Percentiles rank a stretch among this genome's conserved stretches.
These are phyloP conservation scores for Spodoptera frugiperda DNA, from an alignment of 1,140 invertebrate species.

Conservation along the genomic window DNA sequence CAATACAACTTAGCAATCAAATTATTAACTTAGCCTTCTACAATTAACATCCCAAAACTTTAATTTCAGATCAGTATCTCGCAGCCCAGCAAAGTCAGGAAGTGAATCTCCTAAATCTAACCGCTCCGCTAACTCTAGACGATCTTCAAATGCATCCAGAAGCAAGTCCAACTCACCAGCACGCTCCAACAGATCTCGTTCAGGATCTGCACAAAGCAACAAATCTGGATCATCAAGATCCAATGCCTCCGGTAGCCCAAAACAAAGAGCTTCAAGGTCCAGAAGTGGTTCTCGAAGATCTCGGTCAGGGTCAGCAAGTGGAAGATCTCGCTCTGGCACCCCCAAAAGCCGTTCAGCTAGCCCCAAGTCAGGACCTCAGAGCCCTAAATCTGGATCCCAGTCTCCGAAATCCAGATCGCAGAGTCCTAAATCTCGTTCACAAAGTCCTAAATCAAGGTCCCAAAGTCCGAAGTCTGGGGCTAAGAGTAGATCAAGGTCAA, in stretches of 20 bases:
- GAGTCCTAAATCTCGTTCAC: constrained; percentile 83
- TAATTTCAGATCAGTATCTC: constrained; percentile 75
- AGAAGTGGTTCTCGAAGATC: constrained; percentile 73
- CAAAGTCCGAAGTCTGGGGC: constrained; percentile 62
- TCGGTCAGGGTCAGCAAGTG: constrained; percentile 83
- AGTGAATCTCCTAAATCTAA: constrained; percentile 80
- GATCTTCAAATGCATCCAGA: constrained; percentile 75
- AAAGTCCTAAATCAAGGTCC: constrained; percentile 80
- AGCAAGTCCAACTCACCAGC: constrained; percentile 82
- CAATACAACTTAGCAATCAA: no score
- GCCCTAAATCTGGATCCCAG: constrained; percentile 69
- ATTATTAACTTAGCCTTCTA: no score
- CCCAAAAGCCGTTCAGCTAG: constrained; percentile 71
- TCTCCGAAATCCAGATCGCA: constrained; percentile 70
- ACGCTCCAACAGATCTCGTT: constrained; percentile 72
- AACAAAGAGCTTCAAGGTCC: constrained; percentile 67
- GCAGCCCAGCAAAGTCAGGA: constrained; percentile 75
- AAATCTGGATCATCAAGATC: constrained; percentile 81
- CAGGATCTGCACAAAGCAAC: constrained; percentile 73
- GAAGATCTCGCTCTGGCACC: constrained; percentile 78
- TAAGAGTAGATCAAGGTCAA: constrained; percentile 70
- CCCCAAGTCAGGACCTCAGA: constrained; percentile 69
- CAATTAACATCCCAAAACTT: no score
- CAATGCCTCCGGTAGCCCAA: constrained; percentile 70
- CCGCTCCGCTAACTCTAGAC: constrained; percentile 68